Evolutionary conservation across 2,888 invertebrate genomes (phyloP), one percentile per base, ranked within the genome.

Genomic region (Caenorhabditis sp.): DNA sequence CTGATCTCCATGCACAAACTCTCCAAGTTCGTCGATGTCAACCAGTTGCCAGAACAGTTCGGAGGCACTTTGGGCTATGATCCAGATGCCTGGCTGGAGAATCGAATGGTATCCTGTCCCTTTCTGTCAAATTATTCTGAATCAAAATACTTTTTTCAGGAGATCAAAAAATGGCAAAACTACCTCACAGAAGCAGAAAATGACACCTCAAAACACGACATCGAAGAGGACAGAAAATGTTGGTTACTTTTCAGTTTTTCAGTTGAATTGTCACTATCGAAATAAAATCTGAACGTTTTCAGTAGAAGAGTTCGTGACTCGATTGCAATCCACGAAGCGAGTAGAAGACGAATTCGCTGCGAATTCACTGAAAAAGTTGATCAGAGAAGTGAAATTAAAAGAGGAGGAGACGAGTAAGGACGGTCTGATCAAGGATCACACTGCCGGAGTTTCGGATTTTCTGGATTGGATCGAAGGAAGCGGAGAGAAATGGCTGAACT

Each of bases 51-150:
- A 56, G 93, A 94, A 81, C 95, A 95, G 88, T 93, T 96, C 83
- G 95, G 95, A 76, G 96, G 96, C 68, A 94, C 94, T 76, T 94
- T 95, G 91, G 92, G 93, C 78, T 95, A 95, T 92, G 94, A 95
- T 92, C 95, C 95, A 92, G 94, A 94, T 68, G 93, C 94, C 86
- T 96, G 96, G 96, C 94, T 95, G 86, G 94, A 95, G 88, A 95
- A 94, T 91, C 94, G 95, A 92, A 93, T 95, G 93, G 96, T 71
- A 93, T 28, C 37, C n/a, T n/a, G n/a, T n/a, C n/a, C n/a, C n/a
- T 64, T 26, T 28, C 9, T 4, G 15, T 1, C 6, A 1, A 20
- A 18, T 26, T 26, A 28, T 53, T 26, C 32, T 22, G 40, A 2
- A 40, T 13, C 40, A 13, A 4, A 40, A 35, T 11, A 40, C 4